A percentile compares a stretch with the other conserved stretches of the same genome.
Conservation (phyloP, 2,797 vertebrate species). For the Pipistrellus nathusii region DNA sequence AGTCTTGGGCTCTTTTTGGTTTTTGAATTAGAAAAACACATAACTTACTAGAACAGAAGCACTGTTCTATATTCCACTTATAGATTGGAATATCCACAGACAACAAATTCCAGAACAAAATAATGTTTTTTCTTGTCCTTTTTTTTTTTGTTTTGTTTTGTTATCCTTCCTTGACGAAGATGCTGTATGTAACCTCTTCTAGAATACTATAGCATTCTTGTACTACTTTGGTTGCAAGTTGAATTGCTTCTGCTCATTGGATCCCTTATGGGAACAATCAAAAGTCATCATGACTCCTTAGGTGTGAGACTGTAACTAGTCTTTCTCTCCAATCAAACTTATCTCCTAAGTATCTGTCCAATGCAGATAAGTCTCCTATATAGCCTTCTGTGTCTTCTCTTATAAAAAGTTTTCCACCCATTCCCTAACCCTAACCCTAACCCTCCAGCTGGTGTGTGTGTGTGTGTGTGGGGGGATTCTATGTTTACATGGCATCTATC, state of each 20-base stretch:
- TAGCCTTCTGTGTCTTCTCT: background rate
- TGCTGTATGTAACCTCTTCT: background rate
- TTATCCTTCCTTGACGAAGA: background rate
- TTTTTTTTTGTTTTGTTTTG: no score
- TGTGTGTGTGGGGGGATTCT: no score
- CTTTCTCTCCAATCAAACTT: background rate
- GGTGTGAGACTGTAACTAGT: background rate
- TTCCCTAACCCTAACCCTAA: background rate
- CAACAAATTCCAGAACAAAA: background rate
- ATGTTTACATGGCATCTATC: background rate
- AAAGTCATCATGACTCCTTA: background rate
- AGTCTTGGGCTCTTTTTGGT: background rate
- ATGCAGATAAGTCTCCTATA: background rate
- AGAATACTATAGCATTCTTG: background rate
- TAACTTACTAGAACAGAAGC: background rate
- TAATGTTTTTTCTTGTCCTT: background rate
- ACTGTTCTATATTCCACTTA: background rate
- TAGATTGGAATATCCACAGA: background rate
- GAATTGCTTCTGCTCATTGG: constrained; percentile 23
- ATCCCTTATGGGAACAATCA: constrained; percentile 3
- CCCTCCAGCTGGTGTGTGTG: no score
- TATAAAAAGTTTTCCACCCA: background rate
- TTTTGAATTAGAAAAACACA: background rate
- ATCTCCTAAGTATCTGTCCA: background rate
- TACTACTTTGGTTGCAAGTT: background rate